These are phyloP conservation scores for Philopedon plagiatum DNA, from an alignment of 2,888 invertebrate genomes.

Conservation along the genomic window DNA sequence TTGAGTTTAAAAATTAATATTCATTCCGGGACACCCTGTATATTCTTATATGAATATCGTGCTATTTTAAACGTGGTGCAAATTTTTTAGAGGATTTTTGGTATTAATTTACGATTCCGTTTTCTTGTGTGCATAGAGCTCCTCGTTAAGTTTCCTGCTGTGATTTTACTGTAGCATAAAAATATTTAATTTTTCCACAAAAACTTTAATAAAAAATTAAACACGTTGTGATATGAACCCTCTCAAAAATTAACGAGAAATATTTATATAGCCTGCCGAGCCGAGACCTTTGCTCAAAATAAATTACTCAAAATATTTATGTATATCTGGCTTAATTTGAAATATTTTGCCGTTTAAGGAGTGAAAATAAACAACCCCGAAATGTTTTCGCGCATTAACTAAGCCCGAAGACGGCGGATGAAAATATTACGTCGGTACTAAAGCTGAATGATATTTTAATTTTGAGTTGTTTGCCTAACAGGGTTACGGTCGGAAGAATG, in stretches of 20 bases:
- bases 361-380: slow-evolving; percentile 12
- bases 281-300: slow-evolving; percentile 10
- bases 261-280: background rate
- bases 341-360: slow-evolving; percentile 23
- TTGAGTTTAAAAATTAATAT: no score
- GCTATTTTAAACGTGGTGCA: no score
- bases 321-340: slow-evolving; percentile 21
- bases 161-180: no score
- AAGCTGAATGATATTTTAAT: slow-evolving; percentile 7
- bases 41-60: no score
- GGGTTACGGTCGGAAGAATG: background rate
- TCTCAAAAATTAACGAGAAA: background rate
- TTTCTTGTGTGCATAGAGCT: no score
- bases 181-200: no score
- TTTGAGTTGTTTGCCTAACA: slow-evolving; percentile 1
- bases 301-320: slow-evolving; percentile 27
- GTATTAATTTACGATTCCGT: no score
- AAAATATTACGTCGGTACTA: slow-evolving; percentile 1
- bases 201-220: background rate
- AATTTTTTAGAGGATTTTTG: no score
- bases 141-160: no score
- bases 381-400: slow-evolving; percentile 25
- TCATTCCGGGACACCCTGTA: no score
- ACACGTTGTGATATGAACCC: background rate
- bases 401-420: slow-evolving; percentile 2